A percentile compares a stretch with the other conserved stretches of the same genome.
Evolutionary conservation across 2,113 vertebrate genomes (phyloP).

Genomic region (Nothocercus julius): DNA sequence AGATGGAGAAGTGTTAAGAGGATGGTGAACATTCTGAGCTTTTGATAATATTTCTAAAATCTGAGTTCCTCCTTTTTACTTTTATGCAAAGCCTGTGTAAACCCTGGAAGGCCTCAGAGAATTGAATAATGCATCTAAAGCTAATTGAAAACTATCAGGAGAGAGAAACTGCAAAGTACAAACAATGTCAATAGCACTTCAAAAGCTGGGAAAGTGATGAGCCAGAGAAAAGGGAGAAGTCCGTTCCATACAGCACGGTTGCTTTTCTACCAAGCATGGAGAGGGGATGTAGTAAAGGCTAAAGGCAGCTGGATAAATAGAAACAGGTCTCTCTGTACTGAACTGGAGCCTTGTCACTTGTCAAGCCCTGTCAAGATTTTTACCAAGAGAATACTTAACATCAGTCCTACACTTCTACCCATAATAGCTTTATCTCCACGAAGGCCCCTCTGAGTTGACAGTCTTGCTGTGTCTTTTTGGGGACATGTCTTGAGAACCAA

Average conservation of each 20-base stretch:
- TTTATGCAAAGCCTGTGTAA: slow-evolving; percentile 18
- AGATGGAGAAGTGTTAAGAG: neutral
- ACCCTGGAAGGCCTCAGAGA: neutral
- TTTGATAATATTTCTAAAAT: neutral
- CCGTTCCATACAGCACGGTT: accelerated
- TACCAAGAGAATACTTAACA: neutral
- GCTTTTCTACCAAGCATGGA: neutral
- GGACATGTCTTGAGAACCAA: neutral
- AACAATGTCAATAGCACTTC: neutral
- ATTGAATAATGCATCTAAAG: neutral
- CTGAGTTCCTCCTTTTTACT: neutral
- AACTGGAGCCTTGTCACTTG: neutral
- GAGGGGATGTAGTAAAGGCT: neutral
- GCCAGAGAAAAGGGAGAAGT: neutral
- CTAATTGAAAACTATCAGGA: neutral
- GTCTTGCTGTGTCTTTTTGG: neutral
- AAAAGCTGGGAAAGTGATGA: neutral
- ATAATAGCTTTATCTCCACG: neutral
- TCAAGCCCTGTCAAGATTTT: neutral
- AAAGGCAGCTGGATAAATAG: neutral
- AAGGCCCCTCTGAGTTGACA: neutral
- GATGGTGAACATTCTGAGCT: neutral
- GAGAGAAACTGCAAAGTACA: neutral
- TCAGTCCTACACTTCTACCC: neutral
- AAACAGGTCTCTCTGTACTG: neutral